Evolutionary conservation across 2,113 vertebrate genomes (phyloP), one percentile per base, ranked within the genome.

Genomic region (Capreolus pygargus): DNA sequence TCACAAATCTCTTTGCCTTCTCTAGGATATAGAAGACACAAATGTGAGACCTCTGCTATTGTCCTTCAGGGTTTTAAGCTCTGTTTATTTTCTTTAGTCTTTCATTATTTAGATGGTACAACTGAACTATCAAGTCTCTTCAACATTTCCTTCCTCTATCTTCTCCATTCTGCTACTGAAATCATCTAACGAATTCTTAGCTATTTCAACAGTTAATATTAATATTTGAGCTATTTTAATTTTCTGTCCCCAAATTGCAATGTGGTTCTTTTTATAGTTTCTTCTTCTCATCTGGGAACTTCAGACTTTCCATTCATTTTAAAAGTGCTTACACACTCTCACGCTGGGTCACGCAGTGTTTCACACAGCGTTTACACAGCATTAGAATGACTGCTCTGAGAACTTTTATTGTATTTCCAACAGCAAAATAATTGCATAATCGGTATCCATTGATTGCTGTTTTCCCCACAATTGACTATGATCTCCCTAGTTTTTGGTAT

Each of bases 141-240:
- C 55, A 91, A 33, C 55, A 64, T 84, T 55, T 88, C 43, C 92
- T 81, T 84, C 78, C 36, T 84, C 43, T 70, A 7, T 89, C 30
- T 43, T 92, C 87, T 58, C 88, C 28, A 52, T 43, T 87, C 43
- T 55, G 27, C 67, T 90, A 52, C 0, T 94, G 36, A 94, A 78
- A 19, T 82, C 55, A 97, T 28, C 11, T 43, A 54, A 5, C 50
- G 5, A 82, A 89, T 21, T 79, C 57, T 92, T 54, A 87, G 8
- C 83, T 74, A 58, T 50, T 91, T 82, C 78, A 70, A 25, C 78
- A 95, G 55, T 95, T 82, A 97, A 87, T 58, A 54, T 67, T 79
- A 87, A 33, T 79, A 58, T 30, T 91, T 78, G 16, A 76, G 13
- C 43, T 89, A 61, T 67, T 94, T 89, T 89, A 60, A 64, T 61